A percentile compares a stretch with the other conserved stretches of the same genome.
These are phyloP conservation scores for Eledona agricola DNA, from an alignment of 2,888 invertebrate species.

Conservation along the genomic window DNA sequence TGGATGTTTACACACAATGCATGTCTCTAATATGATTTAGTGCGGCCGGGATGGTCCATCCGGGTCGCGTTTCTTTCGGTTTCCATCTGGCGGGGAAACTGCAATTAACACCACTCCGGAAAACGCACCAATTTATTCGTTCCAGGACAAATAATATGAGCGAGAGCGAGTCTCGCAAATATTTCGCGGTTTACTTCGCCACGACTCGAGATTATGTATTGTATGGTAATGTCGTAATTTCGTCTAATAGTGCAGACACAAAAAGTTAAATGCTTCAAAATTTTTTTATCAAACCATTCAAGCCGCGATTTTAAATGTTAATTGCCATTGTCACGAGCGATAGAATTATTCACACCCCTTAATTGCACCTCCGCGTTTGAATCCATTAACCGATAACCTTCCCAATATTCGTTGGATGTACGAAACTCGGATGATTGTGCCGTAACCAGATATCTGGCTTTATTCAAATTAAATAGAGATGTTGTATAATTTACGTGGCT, in stretches of 20 bases:
- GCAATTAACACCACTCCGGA: constrained; percentile 6
- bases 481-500: constrained; percentile 42
- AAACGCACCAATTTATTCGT: constrained; percentile 6
- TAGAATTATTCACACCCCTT: constrained; percentile 33
- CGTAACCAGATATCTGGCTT: constrained; percentile 20
- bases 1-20: constrained; percentile 48
- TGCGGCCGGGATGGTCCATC: constrained; percentile 11
- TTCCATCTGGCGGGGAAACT: constrained; percentile 2
- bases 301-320: constrained; percentile 23
- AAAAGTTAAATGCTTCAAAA: constrained; percentile 19
- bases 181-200: constrained; percentile 9
- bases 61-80: constrained; percentile 6
- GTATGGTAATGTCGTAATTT: constrained; percentile 37
- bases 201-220: constrained; percentile 29
- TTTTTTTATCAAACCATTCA: constrained; percentile 30
- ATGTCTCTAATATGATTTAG: constrained; percentile 39
- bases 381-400: constrained; percentile 16
- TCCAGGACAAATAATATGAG: neutral
- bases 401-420: constrained; percentile 26
- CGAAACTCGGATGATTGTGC: too few species aligned
- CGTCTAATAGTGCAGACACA: constrained; percentile 13
- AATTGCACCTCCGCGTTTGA: constrained; percentile 18
- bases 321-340: constrained; percentile 21
- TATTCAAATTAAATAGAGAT: constrained; percentile 43
- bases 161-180: constrained; percentile 14